phyloP scores from a whole-genome alignment of 1,140 invertebrate species.

The Atta colombica region DNA sequence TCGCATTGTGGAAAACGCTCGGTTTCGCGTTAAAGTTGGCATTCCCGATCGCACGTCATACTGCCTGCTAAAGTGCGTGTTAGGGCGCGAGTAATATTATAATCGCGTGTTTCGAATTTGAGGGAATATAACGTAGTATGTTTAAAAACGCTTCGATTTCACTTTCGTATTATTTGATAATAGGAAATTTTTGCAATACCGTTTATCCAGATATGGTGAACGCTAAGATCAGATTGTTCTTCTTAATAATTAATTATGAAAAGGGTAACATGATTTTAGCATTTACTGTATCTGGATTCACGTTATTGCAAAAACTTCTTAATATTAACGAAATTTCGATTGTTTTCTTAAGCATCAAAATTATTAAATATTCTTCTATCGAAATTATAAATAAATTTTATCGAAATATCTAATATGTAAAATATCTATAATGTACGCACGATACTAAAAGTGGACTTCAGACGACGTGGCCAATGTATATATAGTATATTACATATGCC shows the following conservation, averaged over 20 bases:
- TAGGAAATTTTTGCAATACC: no score
- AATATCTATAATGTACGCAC: no score
- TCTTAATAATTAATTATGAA: no score
- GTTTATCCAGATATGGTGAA: no score
- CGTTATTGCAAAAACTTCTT: no score
- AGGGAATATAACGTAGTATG: not conserved
- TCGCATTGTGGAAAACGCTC: slow-evolving; percentile 43
- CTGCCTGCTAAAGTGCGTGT: not conserved
- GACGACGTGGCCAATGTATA: no score
- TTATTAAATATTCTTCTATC: not conserved
- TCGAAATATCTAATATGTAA: no score
- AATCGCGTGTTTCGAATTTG: slow-evolving; percentile 11
- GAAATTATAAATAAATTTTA: not conserved
- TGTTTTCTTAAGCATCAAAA: not conserved
- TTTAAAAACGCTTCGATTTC: not conserved
- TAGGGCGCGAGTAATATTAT: not conserved
- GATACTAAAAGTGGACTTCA: no score
- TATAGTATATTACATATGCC: no score
- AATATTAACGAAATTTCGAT: not conserved
- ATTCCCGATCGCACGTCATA: not conserved
- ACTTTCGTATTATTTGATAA: not conserved
- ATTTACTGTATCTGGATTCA: no score
- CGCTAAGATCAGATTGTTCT: no score
- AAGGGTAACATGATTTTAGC: no score
- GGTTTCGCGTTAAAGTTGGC: slow-evolving; percentile 63